Evolutionary conservation across 2,113 vertebrate genomes (phyloP), one percentile per base, ranked within the genome.

Genomic region (Abramis brama): DNA sequence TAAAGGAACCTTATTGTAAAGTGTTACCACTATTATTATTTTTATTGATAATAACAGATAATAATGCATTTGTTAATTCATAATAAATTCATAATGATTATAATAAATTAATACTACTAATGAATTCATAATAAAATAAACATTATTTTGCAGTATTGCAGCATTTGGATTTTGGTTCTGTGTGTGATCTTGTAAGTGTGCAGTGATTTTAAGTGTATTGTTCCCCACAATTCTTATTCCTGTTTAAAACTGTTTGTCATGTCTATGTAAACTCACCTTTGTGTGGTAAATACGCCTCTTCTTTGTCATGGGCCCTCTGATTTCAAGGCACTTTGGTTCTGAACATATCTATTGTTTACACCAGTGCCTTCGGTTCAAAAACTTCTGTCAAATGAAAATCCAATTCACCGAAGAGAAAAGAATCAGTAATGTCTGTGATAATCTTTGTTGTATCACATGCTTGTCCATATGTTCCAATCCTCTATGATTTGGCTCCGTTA

Each of bases 391-490:
- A 23, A 12, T 59, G 5, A 59, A 79, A 79, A 59, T 12, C 52
- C 52, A 59, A 36, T 60, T 80, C 57, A 25, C 77, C 2, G 13
- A 62, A 43, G 55, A 79, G 57, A 79, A 78, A 39, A 78, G 17
- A 59, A 21, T 13, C 77, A 17, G 57, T 64, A 2, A 80, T 60
- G 45, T 73, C 23, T 57, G 13, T 83, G 81, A 1, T 71, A 74
- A 75, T 76, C 52, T 84, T 62, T 76, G 43, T 25, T 85, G 85
- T 80, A 80, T 83, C 59, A 87, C 55, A 57, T 70, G 52, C 84
- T 39, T 73, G 59, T 47, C 52, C 39, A 17, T 78, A 62, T 36
- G 43, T n/a, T 50, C 27, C 27, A 13, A 77, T 84, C 27, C 60
- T 84, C 39, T 57, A 23, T 12, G 4, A 50, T 47, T 82, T 62